Conservation (phyloP, 2,797 vertebrate genomes). For the Coccyzus lansbergi region DNA sequence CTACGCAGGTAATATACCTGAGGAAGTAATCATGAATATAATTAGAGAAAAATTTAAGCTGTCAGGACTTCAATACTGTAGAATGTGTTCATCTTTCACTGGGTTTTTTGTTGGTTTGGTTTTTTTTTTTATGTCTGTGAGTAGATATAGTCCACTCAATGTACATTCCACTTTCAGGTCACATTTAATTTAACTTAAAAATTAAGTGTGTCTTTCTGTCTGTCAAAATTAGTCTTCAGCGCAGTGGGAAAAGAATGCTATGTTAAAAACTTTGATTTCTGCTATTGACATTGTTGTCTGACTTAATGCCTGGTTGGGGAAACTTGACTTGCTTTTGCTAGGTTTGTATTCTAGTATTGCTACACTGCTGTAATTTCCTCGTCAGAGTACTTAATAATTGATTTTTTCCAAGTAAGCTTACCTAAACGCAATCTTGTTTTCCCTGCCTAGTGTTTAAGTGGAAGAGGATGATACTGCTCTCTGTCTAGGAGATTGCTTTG, state of each 20-base stretch:
- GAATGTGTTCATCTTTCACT: background rate
- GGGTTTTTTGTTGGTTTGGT: no score
- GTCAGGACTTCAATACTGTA: background rate
- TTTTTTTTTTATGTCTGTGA: background rate
- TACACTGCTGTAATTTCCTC: rapidly evolving
- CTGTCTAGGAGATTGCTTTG: rapidly evolving
- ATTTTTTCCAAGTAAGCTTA: background rate
- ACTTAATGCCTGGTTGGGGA: background rate
- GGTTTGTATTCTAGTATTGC: background rate
- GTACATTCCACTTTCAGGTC: background rate
- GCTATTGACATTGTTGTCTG: rapidly evolving
- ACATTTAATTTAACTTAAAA: rapidly evolving
- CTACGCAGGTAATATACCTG: background rate
- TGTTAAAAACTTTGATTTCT: background rate
- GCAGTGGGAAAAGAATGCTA: background rate
- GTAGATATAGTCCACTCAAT: rapidly evolving
- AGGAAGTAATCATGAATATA: background rate
- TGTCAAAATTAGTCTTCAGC: background rate
- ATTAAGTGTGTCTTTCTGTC: background rate
- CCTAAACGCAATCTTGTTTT: background rate
- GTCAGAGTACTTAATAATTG: background rate
- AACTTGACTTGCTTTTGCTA: background rate
- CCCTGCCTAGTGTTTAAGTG: background rate
- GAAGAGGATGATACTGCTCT: rapidly evolving
- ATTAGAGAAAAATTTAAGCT: background rate